Conservation (phyloP, 2,888 invertebrate genomes). For the Pedicia rivosa region DNA sequence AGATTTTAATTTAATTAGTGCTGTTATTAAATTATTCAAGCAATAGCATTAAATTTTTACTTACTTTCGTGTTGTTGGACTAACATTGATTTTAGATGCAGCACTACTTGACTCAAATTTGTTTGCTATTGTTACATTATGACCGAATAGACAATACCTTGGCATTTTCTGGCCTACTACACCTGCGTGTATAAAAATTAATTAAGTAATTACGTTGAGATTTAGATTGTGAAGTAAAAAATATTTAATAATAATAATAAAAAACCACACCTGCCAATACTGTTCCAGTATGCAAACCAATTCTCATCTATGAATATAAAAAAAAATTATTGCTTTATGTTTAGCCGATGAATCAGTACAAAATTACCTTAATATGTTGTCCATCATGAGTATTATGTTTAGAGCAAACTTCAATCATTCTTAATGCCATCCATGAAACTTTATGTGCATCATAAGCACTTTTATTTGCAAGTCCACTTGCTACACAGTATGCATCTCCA, state of each 20-base stretch:
- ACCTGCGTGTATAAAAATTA: no score
- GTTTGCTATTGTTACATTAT: constrained; percentile 88
- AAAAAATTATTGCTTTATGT: constrained; percentile 10
- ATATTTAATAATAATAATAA: no score
- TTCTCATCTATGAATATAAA: constrained; percentile 60
- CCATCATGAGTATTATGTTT: constrained; percentile 82
- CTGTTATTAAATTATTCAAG: background rate
- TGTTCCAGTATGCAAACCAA: constrained; percentile 85
- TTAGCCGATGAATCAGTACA: no score
- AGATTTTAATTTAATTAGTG: constrained; percentile 1
- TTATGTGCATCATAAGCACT: constrained; percentile 83
- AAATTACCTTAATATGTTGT: constrained; percentile 64
- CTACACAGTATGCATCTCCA: constrained; percentile 92
- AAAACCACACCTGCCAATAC: constrained; percentile 90
- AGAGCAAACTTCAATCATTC: constrained; percentile 83
- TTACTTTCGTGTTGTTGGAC: constrained; percentile 78
- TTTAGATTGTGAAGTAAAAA: no score
- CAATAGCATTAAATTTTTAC: background rate
- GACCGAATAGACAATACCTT: constrained; percentile 87
- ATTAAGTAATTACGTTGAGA: no score
- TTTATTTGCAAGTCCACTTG: constrained; percentile 77
- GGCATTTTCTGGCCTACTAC: constrained; percentile 74
- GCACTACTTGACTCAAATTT: constrained; percentile 92
- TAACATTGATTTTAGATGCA: constrained; percentile 79
- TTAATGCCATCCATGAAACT: constrained; percentile 91